Evolutionary conservation across 2,113 vertebrate species (phyloP).

Genomic region (Anoura caudifer): DNA sequence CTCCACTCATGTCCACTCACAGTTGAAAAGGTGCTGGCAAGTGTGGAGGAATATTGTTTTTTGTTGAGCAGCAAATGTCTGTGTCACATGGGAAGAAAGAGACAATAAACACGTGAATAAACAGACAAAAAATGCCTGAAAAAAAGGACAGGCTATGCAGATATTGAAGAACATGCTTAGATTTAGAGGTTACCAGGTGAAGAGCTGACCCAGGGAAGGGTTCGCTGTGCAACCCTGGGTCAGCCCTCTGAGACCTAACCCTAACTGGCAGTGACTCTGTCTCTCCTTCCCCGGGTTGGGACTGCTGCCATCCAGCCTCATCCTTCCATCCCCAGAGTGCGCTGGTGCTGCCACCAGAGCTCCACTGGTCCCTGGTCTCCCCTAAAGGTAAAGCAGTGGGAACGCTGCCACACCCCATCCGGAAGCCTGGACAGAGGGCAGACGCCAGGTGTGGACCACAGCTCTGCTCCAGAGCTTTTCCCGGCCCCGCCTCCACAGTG

Average conservation of each 20-base stretch:
- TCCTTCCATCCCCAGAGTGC: neutral
- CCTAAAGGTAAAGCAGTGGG: neutral
- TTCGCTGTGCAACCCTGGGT: too few relatives aligned
- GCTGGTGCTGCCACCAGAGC: neutral
- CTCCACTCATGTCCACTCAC: neutral
- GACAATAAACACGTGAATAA: too few relatives aligned
- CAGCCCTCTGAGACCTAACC: neutral
- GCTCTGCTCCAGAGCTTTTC: neutral
- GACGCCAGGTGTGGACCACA: neutral
- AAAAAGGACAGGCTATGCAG: neutral
- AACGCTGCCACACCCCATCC: too few relatives aligned
- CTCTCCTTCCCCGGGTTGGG: too few relatives aligned
- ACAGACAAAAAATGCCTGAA: neutral
- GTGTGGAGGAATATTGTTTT: rapidly evolving
- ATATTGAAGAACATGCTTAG: neutral
- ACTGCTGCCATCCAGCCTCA: neutral
- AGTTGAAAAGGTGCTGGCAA: neutral
- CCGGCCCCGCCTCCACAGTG: too few relatives aligned
- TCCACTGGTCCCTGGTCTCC: neutral
- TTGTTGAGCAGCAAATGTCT: neutral
- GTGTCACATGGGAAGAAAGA: neutral
- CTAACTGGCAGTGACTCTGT: too few relatives aligned
- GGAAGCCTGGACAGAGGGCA: neutral
- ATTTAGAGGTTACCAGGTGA: neutral
- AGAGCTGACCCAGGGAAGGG: neutral